These are phyloP conservation scores for Orius laevigatus DNA, from an alignment of 1,140 invertebrate genomes.

Conservation along the genomic window DNA sequence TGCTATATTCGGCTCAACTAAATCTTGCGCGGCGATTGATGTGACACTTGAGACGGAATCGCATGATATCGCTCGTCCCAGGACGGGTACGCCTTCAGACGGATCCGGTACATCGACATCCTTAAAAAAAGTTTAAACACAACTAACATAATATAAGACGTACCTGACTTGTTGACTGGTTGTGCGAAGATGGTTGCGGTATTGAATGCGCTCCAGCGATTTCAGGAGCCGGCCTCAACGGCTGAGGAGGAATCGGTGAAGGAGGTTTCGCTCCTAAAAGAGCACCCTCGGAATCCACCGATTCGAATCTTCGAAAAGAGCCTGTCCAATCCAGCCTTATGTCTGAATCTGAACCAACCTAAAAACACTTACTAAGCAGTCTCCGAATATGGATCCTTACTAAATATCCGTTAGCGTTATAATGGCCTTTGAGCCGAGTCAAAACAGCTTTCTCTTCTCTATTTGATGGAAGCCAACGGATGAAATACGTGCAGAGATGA, in stretches of 20 bases:
- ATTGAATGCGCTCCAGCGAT: background rate
- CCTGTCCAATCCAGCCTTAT: constrained; percentile 41
- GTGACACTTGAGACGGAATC: constrained; percentile 71
- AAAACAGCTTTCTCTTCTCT: constrained; percentile 42
- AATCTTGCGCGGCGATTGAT: constrained; percentile 49
- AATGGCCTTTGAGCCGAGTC: constrained; percentile 35
- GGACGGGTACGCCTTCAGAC: constrained; percentile 21
- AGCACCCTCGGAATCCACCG: constrained; percentile 31
- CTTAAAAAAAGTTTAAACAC: too few species aligned
- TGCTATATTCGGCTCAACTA: constrained; percentile 52
- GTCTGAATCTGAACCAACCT: constrained; percentile 49
- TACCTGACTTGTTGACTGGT: too few species aligned
- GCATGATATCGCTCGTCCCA: constrained; percentile 57
- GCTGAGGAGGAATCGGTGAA: constrained; percentile 34
- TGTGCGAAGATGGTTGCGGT: too few species aligned
- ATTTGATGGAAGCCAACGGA: constrained; percentile 38
- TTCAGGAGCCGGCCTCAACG: constrained; percentile 33
- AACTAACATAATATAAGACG: too few species aligned
- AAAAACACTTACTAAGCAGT: constrained; percentile 17
- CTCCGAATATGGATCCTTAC: constrained; percentile 27
- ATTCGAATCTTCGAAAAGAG: constrained; percentile 50
- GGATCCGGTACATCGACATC: background rate
- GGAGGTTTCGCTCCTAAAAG: constrained; percentile 19
- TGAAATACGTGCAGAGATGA: constrained; percentile 32
- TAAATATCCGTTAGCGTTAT: constrained; percentile 43